A percentile compares a stretch with the other conserved stretches of the same genome.
phyloP scores from a whole-genome alignment of 2,113 vertebrate genomes.

The Hippocampus barbouri region DNA sequence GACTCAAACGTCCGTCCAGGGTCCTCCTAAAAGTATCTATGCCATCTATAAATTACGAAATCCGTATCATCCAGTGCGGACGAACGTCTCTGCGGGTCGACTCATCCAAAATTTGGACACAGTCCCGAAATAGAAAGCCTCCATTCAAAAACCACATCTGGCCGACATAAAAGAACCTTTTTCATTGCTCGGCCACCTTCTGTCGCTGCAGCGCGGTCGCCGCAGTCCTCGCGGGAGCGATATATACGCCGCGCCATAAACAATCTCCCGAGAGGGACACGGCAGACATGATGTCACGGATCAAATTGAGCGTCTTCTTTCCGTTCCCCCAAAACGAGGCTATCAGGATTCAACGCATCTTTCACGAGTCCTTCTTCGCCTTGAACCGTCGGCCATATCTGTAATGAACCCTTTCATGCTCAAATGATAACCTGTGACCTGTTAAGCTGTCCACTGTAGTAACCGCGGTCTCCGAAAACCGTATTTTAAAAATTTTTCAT shows the following conservation, averaged over 20 bases:
- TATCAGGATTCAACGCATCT: background rate
- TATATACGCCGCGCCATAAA: background rate
- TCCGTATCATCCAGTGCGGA: too few species aligned
- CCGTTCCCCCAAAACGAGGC: background rate
- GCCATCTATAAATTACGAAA: too few species aligned
- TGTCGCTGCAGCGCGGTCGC: background rate
- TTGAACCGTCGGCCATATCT: too few species aligned
- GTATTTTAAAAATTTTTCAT: background rate
- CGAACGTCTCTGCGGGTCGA: too few species aligned
- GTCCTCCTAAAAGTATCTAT: too few species aligned
- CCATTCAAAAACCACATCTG: constrained; percentile 48
- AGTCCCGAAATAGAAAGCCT: background rate
- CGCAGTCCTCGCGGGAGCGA: background rate
- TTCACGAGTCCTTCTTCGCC: too few species aligned
- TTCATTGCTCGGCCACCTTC: constrained; percentile 16
- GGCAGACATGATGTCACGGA: constrained; percentile 51
- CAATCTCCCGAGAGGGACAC: constrained; percentile 18
- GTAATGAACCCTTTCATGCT: too few species aligned
- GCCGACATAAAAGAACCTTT: constrained; percentile 45
- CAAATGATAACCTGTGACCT: too few species aligned
- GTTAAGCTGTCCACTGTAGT: too few species aligned
- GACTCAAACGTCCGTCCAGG: background rate
- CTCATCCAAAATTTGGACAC: too few species aligned
- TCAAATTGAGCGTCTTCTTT: background rate
- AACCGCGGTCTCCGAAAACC: background rate